phyloP scores from a whole-genome alignment of 2,113 vertebrate species.

The Psophia crepitans region DNA sequence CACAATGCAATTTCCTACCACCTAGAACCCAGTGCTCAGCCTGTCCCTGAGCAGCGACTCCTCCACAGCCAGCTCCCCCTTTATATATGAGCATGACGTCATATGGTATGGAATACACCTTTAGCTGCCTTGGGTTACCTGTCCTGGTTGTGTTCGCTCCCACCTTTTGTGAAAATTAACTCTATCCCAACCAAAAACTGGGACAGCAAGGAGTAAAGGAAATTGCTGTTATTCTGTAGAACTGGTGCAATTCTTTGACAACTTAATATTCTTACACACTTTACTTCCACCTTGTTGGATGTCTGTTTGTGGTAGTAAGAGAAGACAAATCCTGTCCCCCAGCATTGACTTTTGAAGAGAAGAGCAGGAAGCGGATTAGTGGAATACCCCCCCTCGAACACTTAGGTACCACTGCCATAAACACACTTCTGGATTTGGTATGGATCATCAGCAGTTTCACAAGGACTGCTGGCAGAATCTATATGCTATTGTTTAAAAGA shows the following conservation, averaged over 20 bases:
- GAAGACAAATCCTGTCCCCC: not conserved
- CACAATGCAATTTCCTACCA: too few relatives aligned
- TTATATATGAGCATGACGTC: too few relatives aligned
- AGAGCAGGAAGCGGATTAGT: not conserved
- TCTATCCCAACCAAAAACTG: too few relatives aligned
- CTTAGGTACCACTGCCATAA: not conserved
- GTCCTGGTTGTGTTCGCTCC: too few relatives aligned
- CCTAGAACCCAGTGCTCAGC: too few relatives aligned
- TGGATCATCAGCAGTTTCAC: not conserved
- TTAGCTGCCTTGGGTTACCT: too few relatives aligned
- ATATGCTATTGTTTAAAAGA: not conserved
- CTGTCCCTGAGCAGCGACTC: too few relatives aligned
- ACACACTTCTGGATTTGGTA: not conserved
- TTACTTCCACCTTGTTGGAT: not conserved
- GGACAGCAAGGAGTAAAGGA: not conserved
- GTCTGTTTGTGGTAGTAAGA: not conserved
- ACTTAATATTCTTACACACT: slow-evolving; percentile 29
- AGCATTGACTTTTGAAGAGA: not conserved
- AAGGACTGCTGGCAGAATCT: not conserved
- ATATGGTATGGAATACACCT: too few relatives aligned
- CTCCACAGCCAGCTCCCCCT: too few relatives aligned
- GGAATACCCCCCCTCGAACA: not conserved
- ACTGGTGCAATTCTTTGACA: slow-evolving; percentile 44
- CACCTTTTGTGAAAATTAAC: too few relatives aligned
- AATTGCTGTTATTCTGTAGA: slow-evolving; percentile 60